Base-by-base conservation (phyloP, 2,888 invertebrate genomes). In the Amphipoea lucens region DNA sequence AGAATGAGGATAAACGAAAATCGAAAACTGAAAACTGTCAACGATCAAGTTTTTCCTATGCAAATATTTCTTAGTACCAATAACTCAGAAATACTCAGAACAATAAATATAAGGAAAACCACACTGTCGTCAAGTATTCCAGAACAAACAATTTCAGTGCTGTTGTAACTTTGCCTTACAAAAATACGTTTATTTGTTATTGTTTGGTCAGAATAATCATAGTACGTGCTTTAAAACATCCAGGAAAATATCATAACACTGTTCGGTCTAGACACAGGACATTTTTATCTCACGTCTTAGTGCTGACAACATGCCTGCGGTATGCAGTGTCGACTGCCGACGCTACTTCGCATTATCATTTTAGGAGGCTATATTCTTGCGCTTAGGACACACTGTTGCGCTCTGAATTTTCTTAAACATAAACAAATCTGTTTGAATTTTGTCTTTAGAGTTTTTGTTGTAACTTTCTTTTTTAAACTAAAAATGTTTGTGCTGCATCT, bases 201-300 rank as follows among this genome's bases (percentile, higher is more conserved):
- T 85, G 74, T 82, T 82, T 76, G 63, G 60, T 70, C 12, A 62
- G 54, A 77, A 69, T 86, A 79, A 88, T 89, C 89, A 88, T 42
- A 40, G 82, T 82, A 88, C 86, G 88, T 89, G 88, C 83, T 74
- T 73, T 51, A 6, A 57, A 54, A 71, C 76, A 71, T 82, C 69
- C 72, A 68, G 81, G 78, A 66, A 79, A 73, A 69, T 74, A 69
- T 79, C 29, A 48, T 23, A 63, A 75, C n/a, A 71, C 40, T 73
- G 71, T 66, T 78, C 23, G n/a, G 60, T 62, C n/a, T 71, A 73
- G 45, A 62, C n/a, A 45, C 45, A 77, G 74, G 70, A 70, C 74
- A 62, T 74, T 79, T 87, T 84, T 86, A 89, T 89, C 86, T 84
- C 83, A 78, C 75, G 81, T 86, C 54, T 76, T 36, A 62, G 65